Conservation (phyloP, 2,888 invertebrate genomes). For the Orchesella flavescens region DNA sequence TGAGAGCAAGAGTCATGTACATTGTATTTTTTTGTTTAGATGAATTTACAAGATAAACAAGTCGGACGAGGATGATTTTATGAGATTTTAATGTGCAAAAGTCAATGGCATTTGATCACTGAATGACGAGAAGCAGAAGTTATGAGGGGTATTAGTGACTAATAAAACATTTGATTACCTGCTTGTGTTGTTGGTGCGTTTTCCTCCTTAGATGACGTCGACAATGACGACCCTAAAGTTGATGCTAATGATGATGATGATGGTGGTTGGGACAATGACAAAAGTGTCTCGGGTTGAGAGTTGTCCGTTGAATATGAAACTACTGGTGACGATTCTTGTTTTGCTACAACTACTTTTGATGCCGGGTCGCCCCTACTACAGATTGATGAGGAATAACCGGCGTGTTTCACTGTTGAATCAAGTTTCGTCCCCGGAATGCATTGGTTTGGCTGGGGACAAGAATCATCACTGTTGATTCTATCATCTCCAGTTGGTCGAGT, state of each 20-base stretch:
- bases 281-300: constrained; percentile 44
- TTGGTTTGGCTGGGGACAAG: constrained; percentile 19
- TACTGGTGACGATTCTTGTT: constrained; percentile 42
- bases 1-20: constrained; percentile 33
- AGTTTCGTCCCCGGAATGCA: constrained; percentile 34
- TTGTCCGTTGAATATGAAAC: constrained; percentile 47
- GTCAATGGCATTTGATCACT: constrained; percentile 62
- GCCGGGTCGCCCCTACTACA: constrained; percentile 3
- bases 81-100: constrained; percentile 64
- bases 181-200: constrained; percentile 41
- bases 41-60: constrained; percentile 61
- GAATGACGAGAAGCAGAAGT: constrained; percentile 50
- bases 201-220: constrained; percentile 22
- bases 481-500: constrained; percentile 60
- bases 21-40: constrained; percentile 30
- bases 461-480: constrained; percentile 33
- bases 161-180: constrained; percentile 64
- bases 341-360: constrained; percentile 23
- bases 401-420: constrained; percentile 32
- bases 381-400: constrained; percentile 35
- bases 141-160: constrained; percentile 61
- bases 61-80: constrained; percentile 56
- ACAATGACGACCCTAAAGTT: constrained; percentile 44
- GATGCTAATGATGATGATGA: constrained; percentile 19
- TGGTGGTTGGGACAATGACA: constrained; percentile 55